Evolutionary conservation across 1,140 invertebrate genomes (phyloP), one percentile per base, ranked within the genome.

Genomic region (Phymastichus coffea): DNA sequence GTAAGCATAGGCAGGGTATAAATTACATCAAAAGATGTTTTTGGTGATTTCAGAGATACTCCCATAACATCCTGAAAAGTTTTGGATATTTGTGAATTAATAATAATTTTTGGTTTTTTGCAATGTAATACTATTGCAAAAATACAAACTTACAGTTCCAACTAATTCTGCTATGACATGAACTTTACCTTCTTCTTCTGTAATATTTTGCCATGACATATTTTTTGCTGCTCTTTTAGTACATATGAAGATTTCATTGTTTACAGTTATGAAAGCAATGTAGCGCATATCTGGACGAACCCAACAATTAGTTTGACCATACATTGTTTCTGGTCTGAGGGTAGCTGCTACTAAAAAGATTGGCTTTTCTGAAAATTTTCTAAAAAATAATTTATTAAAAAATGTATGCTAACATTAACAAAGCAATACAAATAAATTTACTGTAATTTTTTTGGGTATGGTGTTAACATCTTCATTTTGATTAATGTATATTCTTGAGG

Each of bases 221-320:
- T 99, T 99, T 52, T 88, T 80, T 0, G 96, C 96, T 0, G 97
- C 86, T 68, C 97, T 83, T 55, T 80, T 74, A 0, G 95, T 98
- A 63, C 89, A 94, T 46, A 99, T 85, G 74, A 91, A 98, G 19
- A 98, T 82, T 58, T 89, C 85, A 6, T 78, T 70, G 28, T 84
- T 85, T 7, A 84, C 77, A 4, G 86, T 85, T 68, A 87, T 82
- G 78, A 94, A 91, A 14, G 90, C 94, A 67, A 97, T 87, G 70
- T 99, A 99, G 61, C 87, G 87, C 66, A 99, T 95, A 69, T 98
- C 94, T 3, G 98, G 98, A 71, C 90, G 89, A 1, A 99, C 73
- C 95, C 97, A 99, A 75, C 97, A 98, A 75, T 99, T 99, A 0
- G 98, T 99, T 82, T 99, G 98, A 2, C 98, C 98, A 77, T 98